A percentile compares a stretch with the other conserved stretches of the same genome.
Evolutionary conservation across 2,888 invertebrate genomes (phyloP).

Genomic region (Phragmatobia fuliginosa): DNA sequence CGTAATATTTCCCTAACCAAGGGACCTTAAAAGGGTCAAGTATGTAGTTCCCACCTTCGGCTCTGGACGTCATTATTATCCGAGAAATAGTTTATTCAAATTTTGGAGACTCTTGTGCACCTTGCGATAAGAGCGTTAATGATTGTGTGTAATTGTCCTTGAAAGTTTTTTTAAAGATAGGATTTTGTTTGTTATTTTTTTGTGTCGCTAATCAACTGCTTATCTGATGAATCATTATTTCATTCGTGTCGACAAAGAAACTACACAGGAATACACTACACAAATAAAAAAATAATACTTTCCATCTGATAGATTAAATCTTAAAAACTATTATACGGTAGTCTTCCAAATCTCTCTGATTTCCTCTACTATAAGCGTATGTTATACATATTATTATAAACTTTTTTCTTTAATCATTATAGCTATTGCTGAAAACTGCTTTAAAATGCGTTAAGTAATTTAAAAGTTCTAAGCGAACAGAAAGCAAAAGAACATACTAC

Average conservation of each 20-base stretch:
- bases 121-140: not conserved
- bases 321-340: not conserved
- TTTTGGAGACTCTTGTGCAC: not conserved
- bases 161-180: too few species aligned
- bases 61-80: not conserved
- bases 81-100: not conserved
- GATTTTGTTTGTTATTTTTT: too few species aligned
- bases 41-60: not conserved
- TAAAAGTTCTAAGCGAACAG: too few species aligned
- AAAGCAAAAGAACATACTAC: too few species aligned
- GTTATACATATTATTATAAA: too few species aligned
- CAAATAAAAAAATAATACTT: not conserved
- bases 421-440: too few species aligned
- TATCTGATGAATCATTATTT: not conserved
- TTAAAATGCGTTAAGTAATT: too few species aligned
- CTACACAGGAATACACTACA: not conserved
- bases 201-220: too few species aligned
- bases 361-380: too few species aligned
- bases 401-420: too few species aligned
- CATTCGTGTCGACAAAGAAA: not conserved
- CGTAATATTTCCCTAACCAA: not conserved
- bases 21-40: slow-evolving; percentile 1
- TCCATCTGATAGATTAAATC: not conserved
- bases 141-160: not conserved
- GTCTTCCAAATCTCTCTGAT: too few species aligned